A percentile compares a stretch with the other conserved stretches of the same genome.
These are phyloP conservation scores for Sepioteuthis lessoniana DNA, from an alignment of 2,888 invertebrate species.

Conservation along the genomic window DNA sequence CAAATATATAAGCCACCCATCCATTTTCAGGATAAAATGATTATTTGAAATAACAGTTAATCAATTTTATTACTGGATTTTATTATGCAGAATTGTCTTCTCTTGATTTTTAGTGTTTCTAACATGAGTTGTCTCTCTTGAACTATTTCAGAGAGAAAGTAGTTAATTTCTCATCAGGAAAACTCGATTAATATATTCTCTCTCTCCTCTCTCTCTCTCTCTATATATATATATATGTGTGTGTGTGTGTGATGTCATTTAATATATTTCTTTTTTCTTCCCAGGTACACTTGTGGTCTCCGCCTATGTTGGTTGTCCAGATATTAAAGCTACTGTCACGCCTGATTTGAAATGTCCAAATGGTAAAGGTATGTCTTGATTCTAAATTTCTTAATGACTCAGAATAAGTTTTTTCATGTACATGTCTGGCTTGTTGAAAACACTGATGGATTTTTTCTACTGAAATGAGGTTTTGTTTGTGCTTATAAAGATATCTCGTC, in stretches of 20 bases:
- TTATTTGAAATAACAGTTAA: no score
- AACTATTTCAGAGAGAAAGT: no score
- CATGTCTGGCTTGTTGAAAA: neutral
- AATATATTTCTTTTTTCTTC: slow-evolving; percentile 47
- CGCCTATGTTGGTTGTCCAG: slow-evolving; percentile 94
- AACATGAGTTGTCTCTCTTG: neutral
- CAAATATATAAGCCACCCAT: no score
- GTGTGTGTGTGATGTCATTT: slow-evolving; percentile 45
- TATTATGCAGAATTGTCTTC: no score
- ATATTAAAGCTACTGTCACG: slow-evolving; percentile 88
- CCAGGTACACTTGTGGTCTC: slow-evolving; percentile 94
- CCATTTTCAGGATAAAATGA: no score
- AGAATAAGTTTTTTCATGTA: neutral
- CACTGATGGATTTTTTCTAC: neutral
- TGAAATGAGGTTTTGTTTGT: neutral
- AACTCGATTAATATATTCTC: no score
- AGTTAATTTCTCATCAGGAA: neutral
- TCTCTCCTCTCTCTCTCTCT: no score
- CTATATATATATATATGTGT: neutral
- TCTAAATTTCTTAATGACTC: neutral
- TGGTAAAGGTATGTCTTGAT: slow-evolving; percentile 66
- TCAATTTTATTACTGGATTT: no score
- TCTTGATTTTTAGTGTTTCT: neutral
- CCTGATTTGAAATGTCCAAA: slow-evolving; percentile 87
- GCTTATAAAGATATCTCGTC: no score